Evolutionary conservation across 2,113 vertebrate species (phyloP), one percentile per base, ranked within the genome.

Genomic region (Peromyscus californicus): DNA sequence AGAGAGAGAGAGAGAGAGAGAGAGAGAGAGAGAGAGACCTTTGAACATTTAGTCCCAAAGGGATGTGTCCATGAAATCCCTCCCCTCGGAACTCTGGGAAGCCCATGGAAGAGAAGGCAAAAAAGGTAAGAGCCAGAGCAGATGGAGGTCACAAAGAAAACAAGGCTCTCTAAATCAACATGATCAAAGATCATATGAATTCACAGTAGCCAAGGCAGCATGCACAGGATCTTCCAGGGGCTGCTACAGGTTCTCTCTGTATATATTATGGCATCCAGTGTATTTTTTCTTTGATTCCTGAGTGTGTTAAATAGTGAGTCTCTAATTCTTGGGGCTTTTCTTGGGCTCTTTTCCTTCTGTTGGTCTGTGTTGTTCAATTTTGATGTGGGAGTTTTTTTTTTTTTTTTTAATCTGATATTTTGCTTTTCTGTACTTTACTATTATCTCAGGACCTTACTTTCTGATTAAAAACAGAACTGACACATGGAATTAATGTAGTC

Each of bases 21-120:
- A 67, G 26, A 67, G 26, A 67, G 63, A 67, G 26, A 31, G 63
- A 29, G 63, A 67, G 9, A n/a, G 10, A n/a, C 11, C 11, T 83
- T 59, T 5, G 12, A 59, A 13, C 19, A 59, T 5, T 82, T 45
- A 51, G 1, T 13, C 45, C 7, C 51, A n/a, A 22, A 82, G 33
- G 21, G 11, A n/a, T 82, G 36, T 59, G 21, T 24, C 79, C 21
- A 59, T 57, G 33, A 59, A 39, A 82, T 59, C 0, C 36, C 19
- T 4, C 17, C 17, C 17, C 5, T n/a, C 11, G 2, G 10, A 57
- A n/a, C 29, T 31, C 48, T 36, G 10, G 0, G 10, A n/a, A 59
- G 0, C 21, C 5, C 54, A 39, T 59, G 36, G 36, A 59, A 24
- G 54, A 83, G 19, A 54, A 59, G 10, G 33, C 19, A 57, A 59